These are phyloP conservation scores for Papilio aristodemus DNA, from an alignment of 1,140 invertebrate species.

Conservation along the genomic window DNA sequence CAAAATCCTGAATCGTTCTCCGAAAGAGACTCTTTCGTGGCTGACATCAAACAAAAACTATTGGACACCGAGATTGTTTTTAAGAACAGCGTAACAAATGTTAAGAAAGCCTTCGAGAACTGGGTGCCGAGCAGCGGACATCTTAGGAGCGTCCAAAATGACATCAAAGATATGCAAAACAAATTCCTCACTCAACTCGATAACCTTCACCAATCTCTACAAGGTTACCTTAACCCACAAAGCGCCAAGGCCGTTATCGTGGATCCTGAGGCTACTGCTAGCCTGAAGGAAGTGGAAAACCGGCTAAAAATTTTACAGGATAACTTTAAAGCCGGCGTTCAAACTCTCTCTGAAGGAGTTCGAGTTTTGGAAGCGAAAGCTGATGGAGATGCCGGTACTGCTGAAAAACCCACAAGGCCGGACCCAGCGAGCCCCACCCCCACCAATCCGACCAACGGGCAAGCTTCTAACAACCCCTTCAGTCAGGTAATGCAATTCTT, in stretches of 20 bases:
- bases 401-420: conserved; percentile 5
- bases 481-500: conserved; percentile 25
- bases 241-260: conserved; percentile 23
- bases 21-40: conserved; percentile 48
- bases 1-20: conserved; percentile 61
- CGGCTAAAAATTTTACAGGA: conserved; percentile 52
- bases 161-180: conserved; percentile 52
- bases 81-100: conserved; percentile 50
- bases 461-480: conserved; percentile 15
- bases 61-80: conserved; percentile 52
- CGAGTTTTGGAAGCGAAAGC: conserved; percentile 40
- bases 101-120: conserved; percentile 55
- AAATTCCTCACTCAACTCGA: conserved; percentile 52
- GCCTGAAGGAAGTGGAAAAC: conserved; percentile 44
- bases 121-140: conserved; percentile 54
- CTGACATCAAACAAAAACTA: conserved; percentile 52
- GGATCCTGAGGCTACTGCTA: conserved; percentile 26
- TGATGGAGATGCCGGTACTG: conserved; percentile 22
- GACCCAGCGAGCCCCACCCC: not conserved
- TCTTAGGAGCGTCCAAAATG: conserved; percentile 49
- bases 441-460: not conserved
- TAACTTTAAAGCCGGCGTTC: conserved; percentile 55
- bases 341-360: conserved; percentile 57
- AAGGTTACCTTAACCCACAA: conserved; percentile 44
- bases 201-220: conserved; percentile 57